Conservation (phyloP, 2,113 vertebrate species). For the Grammomys surdaster region DNA sequence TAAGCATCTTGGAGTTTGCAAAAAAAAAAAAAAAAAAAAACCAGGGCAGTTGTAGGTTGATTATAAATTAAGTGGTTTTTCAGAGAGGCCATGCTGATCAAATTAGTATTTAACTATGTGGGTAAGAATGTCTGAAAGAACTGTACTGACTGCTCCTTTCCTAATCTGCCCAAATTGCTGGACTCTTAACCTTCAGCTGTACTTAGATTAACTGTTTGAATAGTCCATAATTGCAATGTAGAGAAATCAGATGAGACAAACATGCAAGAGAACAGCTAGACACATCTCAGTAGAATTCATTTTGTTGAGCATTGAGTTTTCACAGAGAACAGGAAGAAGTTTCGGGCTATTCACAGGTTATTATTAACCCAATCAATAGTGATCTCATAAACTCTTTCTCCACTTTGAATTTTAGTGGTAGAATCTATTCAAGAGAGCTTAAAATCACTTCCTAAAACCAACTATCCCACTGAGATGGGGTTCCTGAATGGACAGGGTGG, state of each 20-base stretch:
- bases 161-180: background rate
- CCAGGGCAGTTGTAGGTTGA: background rate
- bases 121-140: background rate
- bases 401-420: background rate
- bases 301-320: background rate
- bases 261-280: background rate
- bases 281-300: background rate
- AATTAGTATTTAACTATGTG: slow-evolving; percentile 47
- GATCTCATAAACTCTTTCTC: background rate
- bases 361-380: background rate
- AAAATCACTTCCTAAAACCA: background rate
- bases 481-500: background rate
- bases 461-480: background rate
- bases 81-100: background rate
- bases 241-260: background rate
- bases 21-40: slow-evolving; percentile 10
- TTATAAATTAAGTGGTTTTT: background rate
- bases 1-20: background rate
- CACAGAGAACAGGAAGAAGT: background rate
- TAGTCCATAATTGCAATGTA: background rate
- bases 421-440: background rate
- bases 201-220: slow-evolving; percentile 24
- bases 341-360: background rate
- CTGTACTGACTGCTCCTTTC: background rate
- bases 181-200: background rate